Base-by-base conservation (phyloP, 2,797 vertebrate genomes). In the Pogonophryne albipinna region DNA sequence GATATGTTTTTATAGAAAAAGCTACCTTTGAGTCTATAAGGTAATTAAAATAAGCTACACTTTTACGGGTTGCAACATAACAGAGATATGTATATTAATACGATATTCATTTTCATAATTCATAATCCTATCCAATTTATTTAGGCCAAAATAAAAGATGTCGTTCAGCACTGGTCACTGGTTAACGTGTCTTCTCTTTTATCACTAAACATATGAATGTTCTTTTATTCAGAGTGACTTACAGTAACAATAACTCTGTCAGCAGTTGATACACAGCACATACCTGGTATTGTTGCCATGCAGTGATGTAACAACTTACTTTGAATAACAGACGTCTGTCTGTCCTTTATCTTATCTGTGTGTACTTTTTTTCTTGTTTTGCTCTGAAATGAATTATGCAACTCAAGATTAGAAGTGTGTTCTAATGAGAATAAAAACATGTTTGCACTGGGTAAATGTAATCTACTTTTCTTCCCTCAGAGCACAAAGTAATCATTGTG, bases 401-500 rank as follows among this genome's bases (percentile, higher is more conserved):
- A 84, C 60, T 52, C 12, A 9, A 51, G 31, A 16, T 73, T 2
- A 31, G 31, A 49, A 9, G 2, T 51, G 15, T 15, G 15, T n/a
- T 56, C 38, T 27, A 13, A 6, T 7, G 3, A 59, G 4, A 12
- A n/a, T 4, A 42, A 11, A 12, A 23, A 17, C 10, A 19, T 6
- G 13, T 51, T 49, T 56, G 16, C n/a, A 11, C 31, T 11, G 3
- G 20, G 50, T 12, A 31, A 56, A 47, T 31, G 12, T 69, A 17
- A 45, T 4, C 8, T 9, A 9, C 23, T 34, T 50, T 52, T 23
- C n/a, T 14, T 62, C 72, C 51, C 47, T 23, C 85, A 97, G 97
- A 97, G 38, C 97, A 96, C 94, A 97, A 97, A 91, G 96, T 97
- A 56, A 94, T 96, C 80, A 91, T 97, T 46, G 94, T 96, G 74